Percentiles rank a stretch among this genome's conserved stretches.
Evolutionary conservation across 2,888 invertebrate genomes (phyloP).

Genomic region (Stratiomys singularior): DNA sequence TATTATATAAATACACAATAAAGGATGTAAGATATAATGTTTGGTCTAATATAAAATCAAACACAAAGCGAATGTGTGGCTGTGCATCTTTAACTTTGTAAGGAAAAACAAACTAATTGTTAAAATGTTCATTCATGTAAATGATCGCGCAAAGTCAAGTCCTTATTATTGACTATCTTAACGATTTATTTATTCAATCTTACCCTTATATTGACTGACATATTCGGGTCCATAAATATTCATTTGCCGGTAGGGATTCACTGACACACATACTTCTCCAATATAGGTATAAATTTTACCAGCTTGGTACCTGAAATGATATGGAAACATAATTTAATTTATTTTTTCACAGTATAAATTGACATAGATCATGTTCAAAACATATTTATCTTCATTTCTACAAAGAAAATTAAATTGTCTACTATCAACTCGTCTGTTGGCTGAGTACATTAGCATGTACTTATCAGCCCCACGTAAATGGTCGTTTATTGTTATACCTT

Average conservation of each 20-base stretch:
- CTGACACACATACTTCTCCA: conserved; percentile 96
- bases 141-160: no score
- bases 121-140: no score
- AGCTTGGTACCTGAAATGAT: conserved; percentile 81
- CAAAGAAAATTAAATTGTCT: neutral
- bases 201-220: conserved; percentile 89
- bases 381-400: neutral
- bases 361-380: conserved; percentile 16
- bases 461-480: neutral
- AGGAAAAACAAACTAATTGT: no score
- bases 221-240: conserved; percentile 90
- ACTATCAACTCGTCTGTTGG: neutral
- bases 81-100: no score
- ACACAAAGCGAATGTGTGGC: no score
- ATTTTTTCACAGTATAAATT: neutral
- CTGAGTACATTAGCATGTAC: neutral
- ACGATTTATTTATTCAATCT: conserved; percentile 50
- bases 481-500: conserved; percentile 1
- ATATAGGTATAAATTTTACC: conserved; percentile 98
- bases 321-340: neutral
- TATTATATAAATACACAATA: no score
- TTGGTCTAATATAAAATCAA: no score
- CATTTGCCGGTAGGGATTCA: conserved; percentile 94
- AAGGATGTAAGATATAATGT: no score
- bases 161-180: no score